Conservation (phyloP, 2,797 vertebrate species). For the Danio tinwini region DNA sequence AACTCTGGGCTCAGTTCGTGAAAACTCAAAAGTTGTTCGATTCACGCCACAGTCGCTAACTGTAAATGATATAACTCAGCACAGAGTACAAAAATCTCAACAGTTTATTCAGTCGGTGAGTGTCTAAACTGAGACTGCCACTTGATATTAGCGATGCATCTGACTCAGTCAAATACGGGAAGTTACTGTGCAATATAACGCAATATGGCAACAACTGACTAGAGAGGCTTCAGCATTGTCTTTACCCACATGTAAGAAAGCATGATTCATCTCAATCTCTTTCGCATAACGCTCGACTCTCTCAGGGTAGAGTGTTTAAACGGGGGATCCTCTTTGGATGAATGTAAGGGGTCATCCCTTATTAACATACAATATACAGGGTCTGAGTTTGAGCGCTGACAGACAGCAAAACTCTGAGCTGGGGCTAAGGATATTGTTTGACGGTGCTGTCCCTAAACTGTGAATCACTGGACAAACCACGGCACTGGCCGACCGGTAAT, state of each 20-base stretch:
- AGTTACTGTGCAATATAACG: constrained; percentile 50
- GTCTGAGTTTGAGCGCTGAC: background rate
- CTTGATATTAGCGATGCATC: constrained; percentile 37
- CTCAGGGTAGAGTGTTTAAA: constrained; percentile 64
- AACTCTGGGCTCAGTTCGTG: background rate
- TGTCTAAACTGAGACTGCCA: background rate
- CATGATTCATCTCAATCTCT: constrained; percentile 72
- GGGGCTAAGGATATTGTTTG: constrained; percentile 16
- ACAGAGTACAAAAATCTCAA: constrained; percentile 20
- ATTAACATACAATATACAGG: constrained; percentile 43
- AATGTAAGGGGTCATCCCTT: constrained; percentile 75
- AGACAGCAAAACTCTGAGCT: background rate
- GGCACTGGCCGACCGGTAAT: constrained; percentile 9
- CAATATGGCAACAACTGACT: constrained; percentile 42
- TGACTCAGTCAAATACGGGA: constrained; percentile 60
- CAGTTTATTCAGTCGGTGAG: background rate
- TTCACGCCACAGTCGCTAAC: background rate
- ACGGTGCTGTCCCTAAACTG: constrained; percentile 22
- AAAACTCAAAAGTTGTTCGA: background rate
- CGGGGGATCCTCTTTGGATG: constrained; percentile 80
- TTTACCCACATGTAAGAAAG: constrained; percentile 66
- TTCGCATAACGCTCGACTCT: constrained; percentile 52
- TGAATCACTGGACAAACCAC: constrained; percentile 35
- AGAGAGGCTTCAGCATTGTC: constrained; percentile 47
- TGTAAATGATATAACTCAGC: background rate